Percentiles rank a stretch among this genome's conserved stretches.
Conservation (phyloP, 2,888 invertebrate species). For the Oasisia sp. region DNA sequence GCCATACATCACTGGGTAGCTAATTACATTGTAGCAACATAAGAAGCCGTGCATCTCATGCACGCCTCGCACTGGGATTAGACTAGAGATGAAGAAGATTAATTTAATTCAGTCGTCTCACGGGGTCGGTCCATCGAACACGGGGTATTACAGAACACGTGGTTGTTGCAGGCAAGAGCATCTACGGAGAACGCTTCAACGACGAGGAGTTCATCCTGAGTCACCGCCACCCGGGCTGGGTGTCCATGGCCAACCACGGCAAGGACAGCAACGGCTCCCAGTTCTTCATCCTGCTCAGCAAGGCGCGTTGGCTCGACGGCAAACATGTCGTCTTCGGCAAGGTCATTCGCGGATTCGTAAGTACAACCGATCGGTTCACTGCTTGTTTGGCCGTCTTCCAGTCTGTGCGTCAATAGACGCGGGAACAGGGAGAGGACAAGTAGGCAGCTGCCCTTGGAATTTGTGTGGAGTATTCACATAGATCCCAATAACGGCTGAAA, state of each 20-base stretch:
- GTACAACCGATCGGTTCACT: conserved; percentile 33
- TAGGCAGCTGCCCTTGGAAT: no score
- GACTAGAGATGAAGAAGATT: background rate
- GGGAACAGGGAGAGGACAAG: no score
- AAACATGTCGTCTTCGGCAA: conserved; percentile 66
- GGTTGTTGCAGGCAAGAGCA: conserved; percentile 56
- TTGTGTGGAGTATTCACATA: no score
- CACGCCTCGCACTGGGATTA: background rate
- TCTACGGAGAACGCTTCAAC: conserved; percentile 62
- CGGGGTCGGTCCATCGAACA: background rate
- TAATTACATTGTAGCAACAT: background rate
- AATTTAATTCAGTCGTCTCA: background rate
- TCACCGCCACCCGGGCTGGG: conserved; percentile 61
- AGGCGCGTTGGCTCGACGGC: conserved; percentile 63
- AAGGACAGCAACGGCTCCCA: conserved; percentile 65
- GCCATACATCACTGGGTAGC: background rate
- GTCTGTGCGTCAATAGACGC: background rate
- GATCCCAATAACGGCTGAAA: no score
- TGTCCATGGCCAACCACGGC: conserved; percentile 67
- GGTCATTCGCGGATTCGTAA: conserved; percentile 62
- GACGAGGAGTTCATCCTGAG: conserved; percentile 64
- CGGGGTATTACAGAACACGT: background rate
- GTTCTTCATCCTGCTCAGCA: conserved; percentile 64
- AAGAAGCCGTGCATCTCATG: background rate
- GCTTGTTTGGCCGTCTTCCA: background rate